Percentiles rank a stretch among this genome's conserved stretches.
Conservation (phyloP, 2,797 vertebrate genomes). For the Labeo calbasu region DNA sequence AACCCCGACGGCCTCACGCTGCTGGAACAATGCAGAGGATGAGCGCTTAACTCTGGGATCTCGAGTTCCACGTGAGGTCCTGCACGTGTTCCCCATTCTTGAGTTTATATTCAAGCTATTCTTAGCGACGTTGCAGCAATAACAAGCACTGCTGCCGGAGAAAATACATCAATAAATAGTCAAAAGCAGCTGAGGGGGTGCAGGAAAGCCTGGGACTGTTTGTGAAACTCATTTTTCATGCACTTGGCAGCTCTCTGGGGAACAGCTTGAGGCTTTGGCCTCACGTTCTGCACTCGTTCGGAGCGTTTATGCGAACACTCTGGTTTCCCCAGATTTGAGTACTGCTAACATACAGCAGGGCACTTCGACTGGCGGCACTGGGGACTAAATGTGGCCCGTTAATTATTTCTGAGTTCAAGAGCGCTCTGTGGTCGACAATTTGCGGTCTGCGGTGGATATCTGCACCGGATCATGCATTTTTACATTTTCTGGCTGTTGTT, state of each 20-base stretch:
- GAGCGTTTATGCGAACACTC: slow-evolving; percentile 19
- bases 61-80: neutral
- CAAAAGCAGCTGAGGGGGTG: slow-evolving; percentile 1
- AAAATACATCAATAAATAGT: slow-evolving; percentile 48
- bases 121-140: slow-evolving; percentile 41
- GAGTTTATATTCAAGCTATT: slow-evolving; percentile 48
- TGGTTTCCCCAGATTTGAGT: neutral
- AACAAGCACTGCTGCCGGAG: slow-evolving; percentile 25
- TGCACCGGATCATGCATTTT: neutral
- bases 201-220: slow-evolving; percentile 8
- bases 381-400: neutral
- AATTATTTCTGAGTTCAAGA: slow-evolving; percentile 12
- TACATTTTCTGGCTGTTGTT: neutral
- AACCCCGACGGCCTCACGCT: slow-evolving; percentile 50
- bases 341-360: neutral
- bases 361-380: neutral
- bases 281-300: neutral
- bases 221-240: slow-evolving; percentile 18
- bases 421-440: neutral
- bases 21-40: slow-evolving; percentile 57
- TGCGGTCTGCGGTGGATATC: neutral
- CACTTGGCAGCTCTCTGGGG: slow-evolving; percentile 25
- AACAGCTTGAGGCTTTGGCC: slow-evolving; percentile 28
- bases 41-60: slow-evolving; percentile 9
- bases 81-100: slow-evolving; percentile 19